A percentile compares a stretch with the other conserved stretches of the same genome.
Conservation (phyloP, 2,113 vertebrate species). For the Nannospalax galili region DNA sequence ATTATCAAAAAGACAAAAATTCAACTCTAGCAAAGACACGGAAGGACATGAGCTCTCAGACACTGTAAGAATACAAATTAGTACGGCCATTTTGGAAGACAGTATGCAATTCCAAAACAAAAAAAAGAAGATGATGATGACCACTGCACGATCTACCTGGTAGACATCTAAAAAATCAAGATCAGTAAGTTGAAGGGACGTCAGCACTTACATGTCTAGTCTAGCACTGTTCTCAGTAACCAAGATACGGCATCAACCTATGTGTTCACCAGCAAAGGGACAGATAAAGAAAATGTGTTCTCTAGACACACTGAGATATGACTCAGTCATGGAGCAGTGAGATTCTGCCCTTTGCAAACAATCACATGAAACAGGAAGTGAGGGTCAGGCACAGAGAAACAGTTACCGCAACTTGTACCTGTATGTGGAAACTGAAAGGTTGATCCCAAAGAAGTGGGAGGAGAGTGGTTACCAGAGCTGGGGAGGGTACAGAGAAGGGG, state of each 20-base stretch:
- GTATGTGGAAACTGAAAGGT: not conserved
- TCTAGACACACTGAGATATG: not conserved
- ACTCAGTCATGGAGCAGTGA: not conserved
- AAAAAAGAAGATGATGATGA: no score
- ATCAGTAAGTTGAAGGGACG: not conserved
- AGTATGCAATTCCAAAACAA: not conserved
- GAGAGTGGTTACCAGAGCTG: not conserved
- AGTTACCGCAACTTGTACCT: not conserved
- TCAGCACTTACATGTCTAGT: no score
- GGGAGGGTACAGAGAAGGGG: no score
- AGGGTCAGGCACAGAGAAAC: not conserved
- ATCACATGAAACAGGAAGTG: not conserved
- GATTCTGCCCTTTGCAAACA: not conserved
- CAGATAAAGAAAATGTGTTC: not conserved
- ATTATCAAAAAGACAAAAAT: not conserved
- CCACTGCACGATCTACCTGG: no score
- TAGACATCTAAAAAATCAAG: not conserved
- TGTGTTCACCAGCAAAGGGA: not conserved
- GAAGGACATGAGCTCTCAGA: not conserved
- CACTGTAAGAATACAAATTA: not conserved
- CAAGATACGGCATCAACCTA: not conserved
- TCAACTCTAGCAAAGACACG: not conserved
- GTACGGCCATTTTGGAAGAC: not conserved
- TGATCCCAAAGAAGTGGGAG: not conserved
- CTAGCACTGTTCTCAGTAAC: not conserved